Evolutionary conservation across 2,888 invertebrate species (phyloP), one percentile per base, ranked within the genome.

Genomic region (Amphipyra tragopoginis): DNA sequence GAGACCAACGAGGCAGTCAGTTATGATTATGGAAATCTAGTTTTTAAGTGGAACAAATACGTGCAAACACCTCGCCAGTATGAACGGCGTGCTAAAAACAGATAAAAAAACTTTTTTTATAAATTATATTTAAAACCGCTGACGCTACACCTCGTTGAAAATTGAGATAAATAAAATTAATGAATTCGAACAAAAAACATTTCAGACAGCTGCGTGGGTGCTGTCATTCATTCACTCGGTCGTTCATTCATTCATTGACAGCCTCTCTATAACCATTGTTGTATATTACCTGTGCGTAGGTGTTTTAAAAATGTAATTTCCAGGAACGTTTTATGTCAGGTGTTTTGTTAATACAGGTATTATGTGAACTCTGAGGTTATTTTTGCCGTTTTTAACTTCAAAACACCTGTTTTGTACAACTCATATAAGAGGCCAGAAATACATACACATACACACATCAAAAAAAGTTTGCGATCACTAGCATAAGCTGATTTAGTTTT

Each of bases 181-280:
- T 11, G 8, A 43, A 67, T 33, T 61, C 10, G 0, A 47, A 47
- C n/a, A 11, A 47, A 47, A 40, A 51, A 13, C 9, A 39, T 39
- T 48, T 8, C 39, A 43, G 55, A 38, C 61, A 26, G 36, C 36
- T 48, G 61, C 39, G 51, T 49, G 47, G 51, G 48, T 49, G 21
- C 4, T 21, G 42, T 48, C 36, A 52, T 48, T 48, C 34, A 48
- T 7, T 55, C 13, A 39, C 4, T 53, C 21, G 9, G 48, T 55
- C 11, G 11, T 49, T 44, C 61, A 21, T 49, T 55, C 47, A 51
- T 43, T 55, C 8, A 26, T 42, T 55, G 38, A 39, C 34, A 54
- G 38, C 10, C 39, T 36, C 8, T 55, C 9, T 39, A 38, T 38
- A 49, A 9, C 8, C 4, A 8, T 21, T 14, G 14, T 5, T 29